A percentile compares a stretch with the other conserved stretches of the same genome.
Evolutionary conservation across 2,797 vertebrate species (phyloP).

Genomic region (Lacerta agilis): DNA sequence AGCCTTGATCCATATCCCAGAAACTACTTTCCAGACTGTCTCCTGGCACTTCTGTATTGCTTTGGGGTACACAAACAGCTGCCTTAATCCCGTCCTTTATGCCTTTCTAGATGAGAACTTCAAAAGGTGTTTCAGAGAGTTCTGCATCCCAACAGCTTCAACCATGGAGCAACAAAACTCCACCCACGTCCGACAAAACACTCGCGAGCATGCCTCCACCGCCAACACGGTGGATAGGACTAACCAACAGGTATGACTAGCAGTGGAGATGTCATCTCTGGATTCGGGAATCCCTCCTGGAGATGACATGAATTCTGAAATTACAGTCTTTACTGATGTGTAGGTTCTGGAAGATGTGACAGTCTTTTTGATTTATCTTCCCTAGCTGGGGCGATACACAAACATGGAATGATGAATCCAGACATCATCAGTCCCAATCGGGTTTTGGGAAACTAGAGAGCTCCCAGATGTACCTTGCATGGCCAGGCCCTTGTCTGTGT

Average conservation of each 20-base stretch:
- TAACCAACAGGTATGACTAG: conserved; percentile 98
- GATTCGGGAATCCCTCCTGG: conserved; percentile 77
- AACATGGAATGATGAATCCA: conserved; percentile 28
- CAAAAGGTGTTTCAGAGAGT: conserved; percentile 98
- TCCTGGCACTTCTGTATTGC: conserved; percentile 99
- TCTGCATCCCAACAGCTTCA: conserved; percentile 92
- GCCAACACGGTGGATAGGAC: conserved; percentile 91
- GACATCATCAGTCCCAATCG: not conserved
- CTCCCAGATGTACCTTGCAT: conserved; percentile 36
- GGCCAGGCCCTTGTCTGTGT: not conserved
- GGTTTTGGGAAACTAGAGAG: conserved; percentile 4
- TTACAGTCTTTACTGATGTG: conserved; percentile 85
- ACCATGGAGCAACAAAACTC: conserved; percentile 93
- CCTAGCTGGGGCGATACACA: not conserved
- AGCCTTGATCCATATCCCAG: conserved; percentile 91
- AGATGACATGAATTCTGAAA: conserved; percentile 87
- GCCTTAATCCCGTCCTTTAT: conserved; percentile 97
- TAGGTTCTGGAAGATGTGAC: conserved; percentile 45
- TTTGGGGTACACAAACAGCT: conserved; percentile 95
- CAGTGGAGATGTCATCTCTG: conserved; percentile 89
- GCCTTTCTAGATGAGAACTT: conserved; percentile 99
- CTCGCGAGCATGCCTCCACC: conserved; percentile 88
- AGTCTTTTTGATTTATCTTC: conserved; percentile 9
- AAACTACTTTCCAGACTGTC: conserved; percentile 92
- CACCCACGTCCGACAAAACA: conserved; percentile 85